phyloP scores from a whole-genome alignment of 2,888 invertebrate species.

The Metallyticus violacea region DNA sequence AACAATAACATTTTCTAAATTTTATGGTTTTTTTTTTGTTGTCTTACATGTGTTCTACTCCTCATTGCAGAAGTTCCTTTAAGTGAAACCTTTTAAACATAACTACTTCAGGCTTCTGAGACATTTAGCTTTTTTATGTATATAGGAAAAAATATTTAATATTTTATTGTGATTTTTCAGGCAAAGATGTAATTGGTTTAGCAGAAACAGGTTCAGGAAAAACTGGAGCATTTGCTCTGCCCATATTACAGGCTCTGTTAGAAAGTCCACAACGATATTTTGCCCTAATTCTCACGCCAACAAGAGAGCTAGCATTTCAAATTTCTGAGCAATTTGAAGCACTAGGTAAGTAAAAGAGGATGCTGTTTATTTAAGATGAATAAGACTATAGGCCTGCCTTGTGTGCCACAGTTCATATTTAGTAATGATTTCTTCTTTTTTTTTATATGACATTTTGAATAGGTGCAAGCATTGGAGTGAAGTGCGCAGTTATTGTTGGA shows the following conservation, averaged over 20 bases:
- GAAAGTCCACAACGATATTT: slow-evolving; percentile 93
- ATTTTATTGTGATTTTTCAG: slow-evolving; percentile 46
- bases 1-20: too few relatives aligned
- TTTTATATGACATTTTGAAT: slow-evolving; percentile 27
- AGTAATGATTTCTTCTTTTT: not conserved
- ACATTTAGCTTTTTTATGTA: too few relatives aligned
- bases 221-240: slow-evolving; percentile 96
- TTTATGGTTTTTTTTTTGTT: too few relatives aligned
- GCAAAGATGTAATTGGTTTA: slow-evolving; percentile 74
- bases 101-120: too few relatives aligned
- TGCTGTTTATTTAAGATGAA: not conserved
- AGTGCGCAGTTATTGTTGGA: slow-evolving; percentile 95
- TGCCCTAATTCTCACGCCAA: slow-evolving; percentile 91
- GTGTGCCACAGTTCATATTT: too few relatives aligned
- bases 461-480: slow-evolving; percentile 89
- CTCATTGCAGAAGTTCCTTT: too few relatives aligned
- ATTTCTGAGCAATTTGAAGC: slow-evolving; percentile 99
- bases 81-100: too few relatives aligned
- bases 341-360: slow-evolving; percentile 60
- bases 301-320: slow-evolving; percentile 96
- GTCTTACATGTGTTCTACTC: too few relatives aligned
- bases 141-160: too few relatives aligned
- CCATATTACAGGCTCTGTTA: slow-evolving; percentile 87
- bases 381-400: too few relatives aligned
- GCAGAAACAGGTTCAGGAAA: slow-evolving; percentile 94